A percentile compares a stretch with the other conserved stretches of the same genome.
phyloP scores from a whole-genome alignment of 2,797 vertebrate species.

The Micrastur ruficollis region DNA sequence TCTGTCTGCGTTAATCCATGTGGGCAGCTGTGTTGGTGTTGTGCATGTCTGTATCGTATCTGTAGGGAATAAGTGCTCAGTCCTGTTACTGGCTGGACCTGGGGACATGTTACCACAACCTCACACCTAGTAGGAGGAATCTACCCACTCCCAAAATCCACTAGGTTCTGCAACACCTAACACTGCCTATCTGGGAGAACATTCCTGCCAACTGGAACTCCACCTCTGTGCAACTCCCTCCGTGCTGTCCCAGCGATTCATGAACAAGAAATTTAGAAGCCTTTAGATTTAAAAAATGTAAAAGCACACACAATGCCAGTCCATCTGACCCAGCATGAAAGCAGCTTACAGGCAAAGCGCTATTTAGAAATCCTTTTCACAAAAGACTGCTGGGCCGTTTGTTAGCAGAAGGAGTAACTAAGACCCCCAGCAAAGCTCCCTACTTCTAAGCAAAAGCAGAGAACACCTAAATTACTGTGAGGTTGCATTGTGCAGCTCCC shows the following conservation, averaged over 20 bases:
- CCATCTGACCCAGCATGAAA: neutral
- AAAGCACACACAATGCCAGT: neutral
- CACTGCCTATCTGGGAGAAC: neutral
- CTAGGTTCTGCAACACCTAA: neutral
- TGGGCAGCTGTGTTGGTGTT: neutral
- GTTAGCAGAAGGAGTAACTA: neutral
- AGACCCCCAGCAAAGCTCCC: neutral
- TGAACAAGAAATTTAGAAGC: neutral
- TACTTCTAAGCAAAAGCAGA: neutral
- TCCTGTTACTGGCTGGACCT: neutral
- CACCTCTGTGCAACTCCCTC: neutral
- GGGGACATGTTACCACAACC: neutral
- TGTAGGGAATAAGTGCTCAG: neutral
- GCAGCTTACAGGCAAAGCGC: neutral
- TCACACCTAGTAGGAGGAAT: neutral
- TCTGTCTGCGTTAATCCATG: neutral
- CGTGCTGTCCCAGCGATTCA: neutral
- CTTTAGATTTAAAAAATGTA: neutral
- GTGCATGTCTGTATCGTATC: neutral
- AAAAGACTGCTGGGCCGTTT: neutral
- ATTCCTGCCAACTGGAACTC: neutral
- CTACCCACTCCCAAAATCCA: neutral
- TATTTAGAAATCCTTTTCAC: neutral
- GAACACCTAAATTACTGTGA: neutral
- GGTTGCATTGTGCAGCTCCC: neutral